phyloP scores from a whole-genome alignment of 1,140 invertebrate genomes.

The Drosophila guanche region DNA sequence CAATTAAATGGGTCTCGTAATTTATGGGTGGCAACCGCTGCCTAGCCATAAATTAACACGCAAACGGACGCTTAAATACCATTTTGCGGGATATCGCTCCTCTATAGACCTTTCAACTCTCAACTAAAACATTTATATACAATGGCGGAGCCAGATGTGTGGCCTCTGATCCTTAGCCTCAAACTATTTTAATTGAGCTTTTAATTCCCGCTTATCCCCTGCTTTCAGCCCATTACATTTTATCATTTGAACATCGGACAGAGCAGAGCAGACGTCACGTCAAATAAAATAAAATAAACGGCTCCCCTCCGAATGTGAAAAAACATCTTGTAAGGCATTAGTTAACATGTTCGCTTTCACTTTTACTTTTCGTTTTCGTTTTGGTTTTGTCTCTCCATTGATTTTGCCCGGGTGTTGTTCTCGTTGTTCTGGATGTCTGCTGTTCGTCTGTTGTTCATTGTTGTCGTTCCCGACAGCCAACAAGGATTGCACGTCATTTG shows the following conservation, averaged over 20 bases:
- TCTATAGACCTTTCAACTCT: no score
- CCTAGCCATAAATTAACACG: constrained; percentile 46
- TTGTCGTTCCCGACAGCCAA: constrained; percentile 47
- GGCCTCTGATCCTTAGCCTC: background rate
- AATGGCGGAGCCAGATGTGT: no score
- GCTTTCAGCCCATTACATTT: constrained; percentile 34
- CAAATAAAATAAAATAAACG: constrained; percentile 22
- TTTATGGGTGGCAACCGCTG: constrained; percentile 42
- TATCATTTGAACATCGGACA: constrained; percentile 15
- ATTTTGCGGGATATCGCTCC: constrained; percentile 30
- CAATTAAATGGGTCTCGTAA: constrained; percentile 62
- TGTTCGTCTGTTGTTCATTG: constrained; percentile 30
- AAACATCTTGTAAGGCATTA: constrained; percentile 33
- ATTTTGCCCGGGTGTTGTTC: constrained; percentile 19
- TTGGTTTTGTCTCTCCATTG: constrained; percentile 12
- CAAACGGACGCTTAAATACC: constrained; percentile 69
- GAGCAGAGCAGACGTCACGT: background rate
- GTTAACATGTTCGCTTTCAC: constrained; percentile 28
- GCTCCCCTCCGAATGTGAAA: background rate
- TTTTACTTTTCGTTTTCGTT: constrained; percentile 5
- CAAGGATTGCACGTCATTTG: constrained; percentile 60
- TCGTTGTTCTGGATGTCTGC: constrained; percentile 2
- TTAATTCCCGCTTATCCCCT: constrained; percentile 1
- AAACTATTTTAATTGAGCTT: constrained; percentile 46
- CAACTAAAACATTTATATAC: no score